Conservation (phyloP, 2,113 vertebrate species). For the Ailurus styani region DNA sequence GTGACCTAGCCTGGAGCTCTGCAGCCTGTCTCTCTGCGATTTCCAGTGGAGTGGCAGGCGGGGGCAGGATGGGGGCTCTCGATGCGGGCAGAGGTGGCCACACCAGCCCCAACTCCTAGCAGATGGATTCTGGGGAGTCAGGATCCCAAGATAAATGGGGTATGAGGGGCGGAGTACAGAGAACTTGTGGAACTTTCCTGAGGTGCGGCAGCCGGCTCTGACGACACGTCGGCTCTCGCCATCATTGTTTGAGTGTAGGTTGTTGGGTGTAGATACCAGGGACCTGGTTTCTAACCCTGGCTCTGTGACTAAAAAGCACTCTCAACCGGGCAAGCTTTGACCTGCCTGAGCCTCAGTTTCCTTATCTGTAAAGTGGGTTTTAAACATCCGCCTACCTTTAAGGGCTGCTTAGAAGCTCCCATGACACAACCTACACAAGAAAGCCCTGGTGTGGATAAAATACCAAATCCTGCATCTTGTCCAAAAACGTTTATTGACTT, state of each 20-base stretch:
- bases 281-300: not conserved
- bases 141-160: not conserved
- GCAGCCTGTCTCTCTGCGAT: not conserved
- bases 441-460: not conserved
- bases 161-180: not conserved
- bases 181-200: not conserved
- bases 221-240: accelerated
- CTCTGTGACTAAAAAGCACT: not conserved
- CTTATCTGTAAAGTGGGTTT: not conserved
- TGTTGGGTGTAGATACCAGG: not conserved
- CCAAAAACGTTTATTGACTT: not conserved
- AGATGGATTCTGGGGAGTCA: not conserved
- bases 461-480: not conserved
- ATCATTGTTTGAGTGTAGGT: not conserved
- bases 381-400: not conserved
- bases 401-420: not conserved
- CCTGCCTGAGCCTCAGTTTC: not conserved
- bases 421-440: accelerated
- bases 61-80: not conserved
- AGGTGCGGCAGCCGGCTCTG: not conserved
- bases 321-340: not conserved
- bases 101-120: not conserved
- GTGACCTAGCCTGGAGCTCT: not conserved
- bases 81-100: not conserved
- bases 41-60: not conserved